Base-by-base conservation (phyloP, 2,113 vertebrate genomes). In the Sebastes fasciatus region DNA sequence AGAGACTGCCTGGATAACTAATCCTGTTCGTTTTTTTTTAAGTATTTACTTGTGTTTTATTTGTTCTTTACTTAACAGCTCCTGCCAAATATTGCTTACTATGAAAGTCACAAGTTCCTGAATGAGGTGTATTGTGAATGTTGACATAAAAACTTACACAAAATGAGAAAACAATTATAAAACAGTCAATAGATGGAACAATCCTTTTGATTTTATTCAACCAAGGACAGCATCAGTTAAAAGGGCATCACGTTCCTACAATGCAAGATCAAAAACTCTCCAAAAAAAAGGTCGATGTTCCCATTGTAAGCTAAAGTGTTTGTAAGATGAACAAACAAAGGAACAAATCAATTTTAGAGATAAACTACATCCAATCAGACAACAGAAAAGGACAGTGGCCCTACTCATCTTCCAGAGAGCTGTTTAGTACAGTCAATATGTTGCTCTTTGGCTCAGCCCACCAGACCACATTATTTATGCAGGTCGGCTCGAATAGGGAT, bases 121-220 rank as follows among this genome's bases (percentile, higher is more conserved):
- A 79, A 72, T 65, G 16, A 79, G 26, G 6, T 26, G n/a, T 17
- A 46, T 40, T 61, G 62, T 52, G 21, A 69, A 48, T 34, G 40
- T 14, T 51, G 11, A 62, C 23, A 9, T 2, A 57, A 57, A 58
- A 40, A 49, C 2, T 6, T 48, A 8, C 43, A 21, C 26, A 45
- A 58, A n/a, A 14, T n/a, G 21, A 42, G 11, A 58, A 34, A 14
- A 69, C 40, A 23, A 62, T 0, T 40, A 65, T 43, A 42, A 72
- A 58, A 82, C 17, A 51, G 46, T 80, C 8, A 81, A 48, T 34
- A 46, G 45, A 74, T 62, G 2, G 1, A 79, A 55, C 16, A 68
- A 40, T 45, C 19, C 0, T 45, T 74, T 68, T 40, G 11, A 76
- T 48, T 86, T 81, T 76, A 86, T 80, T 88, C 42, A 74, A 23